Conservation (phyloP, 2,113 vertebrate genomes). For the Pyxicephalus adspersus region DNA sequence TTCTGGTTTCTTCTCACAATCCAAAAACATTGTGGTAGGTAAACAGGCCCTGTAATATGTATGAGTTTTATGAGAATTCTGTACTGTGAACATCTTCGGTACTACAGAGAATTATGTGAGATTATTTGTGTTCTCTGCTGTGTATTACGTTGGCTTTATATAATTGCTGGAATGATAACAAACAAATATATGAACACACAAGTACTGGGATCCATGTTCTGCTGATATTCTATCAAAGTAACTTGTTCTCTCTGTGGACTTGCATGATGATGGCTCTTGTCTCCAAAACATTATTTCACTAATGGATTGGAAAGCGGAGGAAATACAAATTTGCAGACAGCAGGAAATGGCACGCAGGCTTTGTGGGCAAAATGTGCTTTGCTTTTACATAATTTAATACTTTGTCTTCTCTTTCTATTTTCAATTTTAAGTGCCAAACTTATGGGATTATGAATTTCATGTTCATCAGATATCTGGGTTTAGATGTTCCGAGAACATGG, state of each 20-base stretch:
- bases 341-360: background rate
- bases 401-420: slow-evolving; percentile 3
- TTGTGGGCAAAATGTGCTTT: slow-evolving; percentile 36
- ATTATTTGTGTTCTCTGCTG: no score
- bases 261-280: slow-evolving; percentile 1
- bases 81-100: no score
- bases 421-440: background rate
- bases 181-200: no score
- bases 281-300: slow-evolving; percentile 31
- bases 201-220: background rate
- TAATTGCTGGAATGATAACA: no score
- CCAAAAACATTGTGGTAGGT: no score
- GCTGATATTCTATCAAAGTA: slow-evolving; percentile 14
- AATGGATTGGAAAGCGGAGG: slow-evolving; percentile 35
- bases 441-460: background rate
- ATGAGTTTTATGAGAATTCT: no score
- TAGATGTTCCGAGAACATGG: background rate
- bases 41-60: no score
- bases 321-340: slow-evolving; percentile 1
- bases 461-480: background rate
- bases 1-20: no score
- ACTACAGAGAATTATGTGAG: no score
- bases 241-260: slow-evolving; percentile 23
- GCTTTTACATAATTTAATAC: slow-evolving; percentile 44
- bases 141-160: no score